A percentile compares a stretch with the other conserved stretches of the same genome.
Conservation (phyloP, 2,797 vertebrate species). For the Neoniphon sammara region DNA sequence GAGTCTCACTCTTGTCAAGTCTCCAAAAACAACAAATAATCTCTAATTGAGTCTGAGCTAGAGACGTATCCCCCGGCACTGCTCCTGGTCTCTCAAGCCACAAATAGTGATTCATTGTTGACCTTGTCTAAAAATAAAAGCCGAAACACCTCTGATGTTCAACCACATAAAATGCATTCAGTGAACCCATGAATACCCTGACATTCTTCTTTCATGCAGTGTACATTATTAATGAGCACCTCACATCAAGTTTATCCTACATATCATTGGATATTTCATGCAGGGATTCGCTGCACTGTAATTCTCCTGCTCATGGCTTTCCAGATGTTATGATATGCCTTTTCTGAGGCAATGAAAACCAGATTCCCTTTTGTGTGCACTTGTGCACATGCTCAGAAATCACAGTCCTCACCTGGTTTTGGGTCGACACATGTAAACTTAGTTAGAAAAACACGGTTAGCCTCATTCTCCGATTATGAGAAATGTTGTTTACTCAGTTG, state of each 20-base stretch:
- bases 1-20: conserved; percentile 70
- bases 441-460: no score
- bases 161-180: conserved; percentile 58
- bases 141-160: conserved; percentile 70
- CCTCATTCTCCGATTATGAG: no score
- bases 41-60: conserved; percentile 71
- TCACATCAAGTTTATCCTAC: conserved; percentile 41
- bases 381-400: conserved; percentile 5
- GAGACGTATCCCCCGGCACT: conserved; percentile 55
- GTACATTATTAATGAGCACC: conserved; percentile 48
- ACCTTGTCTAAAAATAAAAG: conserved; percentile 78
- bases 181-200: conserved; percentile 43
- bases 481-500: no score
- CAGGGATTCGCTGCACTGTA: conserved; percentile 9
- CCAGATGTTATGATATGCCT: conserved; percentile 23
- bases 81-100: conserved; percentile 68
- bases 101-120: conserved; percentile 65
- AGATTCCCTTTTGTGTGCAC: conserved; percentile 22
- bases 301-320: conserved; percentile 20
- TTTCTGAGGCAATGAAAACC: conserved; percentile 36
- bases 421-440: no score
- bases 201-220: conserved; percentile 61
- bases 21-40: conserved; percentile 65
- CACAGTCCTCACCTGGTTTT: no score
- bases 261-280: conserved; percentile 33